Base-by-base conservation (phyloP, 2,797 vertebrate species). In the Phoeniculus purpureus region DNA sequence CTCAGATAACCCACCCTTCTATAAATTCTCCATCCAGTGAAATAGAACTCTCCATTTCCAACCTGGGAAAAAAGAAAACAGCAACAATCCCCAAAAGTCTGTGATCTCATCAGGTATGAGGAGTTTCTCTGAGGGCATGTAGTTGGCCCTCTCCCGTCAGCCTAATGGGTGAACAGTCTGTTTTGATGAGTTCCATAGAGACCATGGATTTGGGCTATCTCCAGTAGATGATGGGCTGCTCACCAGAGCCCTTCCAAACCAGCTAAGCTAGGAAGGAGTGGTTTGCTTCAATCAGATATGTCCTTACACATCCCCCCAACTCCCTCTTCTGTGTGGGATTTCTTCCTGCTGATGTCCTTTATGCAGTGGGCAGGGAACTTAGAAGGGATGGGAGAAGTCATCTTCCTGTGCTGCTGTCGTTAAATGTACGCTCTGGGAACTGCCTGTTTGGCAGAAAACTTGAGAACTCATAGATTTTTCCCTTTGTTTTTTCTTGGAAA, bases 371-470 rank as follows among this genome's bases (percentile, higher is more conserved):
- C 32, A 71, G 71, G 55, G 60, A 93, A 45, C 80, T 84, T 51
- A 13, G 27, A 72, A 87, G 76, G 43, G 65, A 71, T 79, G 64
- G 82, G 85, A 13, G 84, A 84, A 89, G 55, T 21, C 17, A 22
- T 67, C 81, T 93, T 88, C 87, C 71, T 88, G 71, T 79, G 72
- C 22, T 91, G 79, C 66, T 83, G 81, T 85, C 79, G n/a, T 82
- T 85, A 82, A 90, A 85, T 80, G 55, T 66, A 27, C 45, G 16
- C 48, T 85, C 79, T 83, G 85, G 78, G 78, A 94, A 47, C 27
- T 27, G 86, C n/a, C 7, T 87, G 79, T 81, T 84, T 87, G 72
- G 82, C 93, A 92, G 72, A 82, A 92, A 77, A 56, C 16, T 71
- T 74, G 54, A 86, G 22, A 81, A 90, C 84, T 52, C 11, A 2